A percentile compares a stretch with the other conserved stretches of the same genome.
These are phyloP conservation scores for Lepidurus packardi DNA, from an alignment of 1,140 invertebrate genomes.

Conservation along the genomic window DNA sequence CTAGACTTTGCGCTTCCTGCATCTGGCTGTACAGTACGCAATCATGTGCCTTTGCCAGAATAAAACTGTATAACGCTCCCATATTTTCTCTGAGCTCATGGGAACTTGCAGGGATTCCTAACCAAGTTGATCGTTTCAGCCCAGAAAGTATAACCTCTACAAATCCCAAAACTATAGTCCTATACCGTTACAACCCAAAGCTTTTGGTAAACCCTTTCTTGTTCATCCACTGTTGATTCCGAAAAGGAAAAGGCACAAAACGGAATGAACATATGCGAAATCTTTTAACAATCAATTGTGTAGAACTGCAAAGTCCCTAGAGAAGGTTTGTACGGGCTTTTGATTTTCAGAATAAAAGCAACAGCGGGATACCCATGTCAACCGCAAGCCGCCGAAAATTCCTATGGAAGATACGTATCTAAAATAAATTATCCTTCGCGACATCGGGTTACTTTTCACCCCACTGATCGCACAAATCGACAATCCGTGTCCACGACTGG, in stretches of 20 bases:
- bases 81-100: not conserved
- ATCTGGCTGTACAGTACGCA: not conserved
- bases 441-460: not conserved
- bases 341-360: not conserved
- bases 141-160: too few species aligned
- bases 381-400: too few species aligned
- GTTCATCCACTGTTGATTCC: too few species aligned
- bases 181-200: too few species aligned
- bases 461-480: not conserved
- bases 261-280: too few species aligned
- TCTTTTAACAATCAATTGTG: too few species aligned
- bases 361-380: not conserved
- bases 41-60: not conserved
- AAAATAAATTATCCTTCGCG: not conserved
- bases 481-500: not conserved
- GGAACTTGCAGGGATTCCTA: not conserved
- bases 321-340: too few species aligned
- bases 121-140: too few species aligned
- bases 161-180: too few species aligned
- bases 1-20: conserved; percentile 17
- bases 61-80: not conserved
- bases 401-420: not conserved
- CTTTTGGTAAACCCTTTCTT: too few species aligned
- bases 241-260: too few species aligned
- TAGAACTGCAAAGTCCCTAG: too few species aligned